These are phyloP conservation scores for Bombus huntii DNA, from an alignment of 1,140 invertebrate genomes.

Conservation along the genomic window DNA sequence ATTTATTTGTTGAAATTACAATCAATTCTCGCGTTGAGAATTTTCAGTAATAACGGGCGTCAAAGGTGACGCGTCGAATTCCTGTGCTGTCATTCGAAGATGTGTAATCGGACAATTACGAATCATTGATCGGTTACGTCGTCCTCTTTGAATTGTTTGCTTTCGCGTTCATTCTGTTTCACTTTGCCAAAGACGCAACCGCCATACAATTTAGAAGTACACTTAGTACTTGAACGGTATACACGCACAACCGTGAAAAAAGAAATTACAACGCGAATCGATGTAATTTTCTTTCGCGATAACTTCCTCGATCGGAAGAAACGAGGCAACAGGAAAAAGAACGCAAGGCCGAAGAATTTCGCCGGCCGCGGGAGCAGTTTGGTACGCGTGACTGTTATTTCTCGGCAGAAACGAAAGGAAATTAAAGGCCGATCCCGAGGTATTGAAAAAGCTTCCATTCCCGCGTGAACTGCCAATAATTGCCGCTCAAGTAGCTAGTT, in stretches of 20 bases:
- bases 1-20: too few species aligned
- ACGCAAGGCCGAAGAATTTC: slow-evolving; percentile 3
- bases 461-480: neutral
- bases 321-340: neutral
- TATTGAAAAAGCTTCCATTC: slow-evolving; percentile 9
- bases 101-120: slow-evolving; percentile 58
- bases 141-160: slow-evolving; percentile 7
- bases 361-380: too few species aligned
- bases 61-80: neutral
- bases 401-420: neutral
- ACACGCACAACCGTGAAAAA: slow-evolving; percentile 41
- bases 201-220: slow-evolving; percentile 26
- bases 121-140: slow-evolving; percentile 15
- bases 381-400: slow-evolving; percentile 23
- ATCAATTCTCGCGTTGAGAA: too few species aligned
- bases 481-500: neutral
- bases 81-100: slow-evolving; percentile 22
- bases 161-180: slow-evolving; percentile 43
- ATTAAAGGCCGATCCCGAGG: neutral
- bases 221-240: neutral
- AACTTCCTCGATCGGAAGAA: slow-evolving; percentile 13
- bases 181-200: slow-evolving; percentile 1
- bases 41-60: too few species aligned
- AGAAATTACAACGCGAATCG: slow-evolving; percentile 62
- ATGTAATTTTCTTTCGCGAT: slow-evolving; percentile 72